Conservation (phyloP, 2,797 vertebrate species). For the Sparidentex hasta region DNA sequence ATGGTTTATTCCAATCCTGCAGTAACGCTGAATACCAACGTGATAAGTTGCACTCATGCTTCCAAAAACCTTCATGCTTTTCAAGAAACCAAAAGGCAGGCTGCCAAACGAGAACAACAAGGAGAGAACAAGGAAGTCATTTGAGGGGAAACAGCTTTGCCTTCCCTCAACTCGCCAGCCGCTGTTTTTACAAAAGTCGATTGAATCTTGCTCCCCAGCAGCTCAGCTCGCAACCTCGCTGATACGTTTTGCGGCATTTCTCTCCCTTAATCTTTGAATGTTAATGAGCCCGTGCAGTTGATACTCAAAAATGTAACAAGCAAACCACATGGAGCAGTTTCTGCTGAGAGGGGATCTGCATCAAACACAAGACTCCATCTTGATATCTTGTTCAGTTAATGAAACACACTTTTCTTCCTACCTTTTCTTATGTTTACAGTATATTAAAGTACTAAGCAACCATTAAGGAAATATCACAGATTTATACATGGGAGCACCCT, state of each 20-base stretch:
- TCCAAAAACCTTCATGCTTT: background rate
- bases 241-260: background rate
- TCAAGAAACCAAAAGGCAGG: background rate
- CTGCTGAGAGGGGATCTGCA: background rate
- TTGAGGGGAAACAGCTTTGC: background rate
- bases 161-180: background rate
- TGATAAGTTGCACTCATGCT: background rate
- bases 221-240: background rate
- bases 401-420: background rate
- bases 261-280: background rate
- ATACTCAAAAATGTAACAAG: background rate
- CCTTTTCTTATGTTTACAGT: background rate
- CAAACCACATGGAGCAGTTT: background rate
- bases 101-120: background rate
- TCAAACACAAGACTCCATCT: background rate
- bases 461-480: background rate
- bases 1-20: background rate
- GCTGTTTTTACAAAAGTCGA: background rate
- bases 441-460: too few relatives aligned
- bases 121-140: background rate
- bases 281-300: background rate
- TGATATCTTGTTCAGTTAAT: background rate
- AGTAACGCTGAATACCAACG: background rate
- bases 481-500: background rate
- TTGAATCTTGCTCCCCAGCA: background rate